Percentiles rank a stretch among this genome's conserved stretches.
phyloP scores from a whole-genome alignment of 2,888 invertebrate species.

The Epinotia bilunana region DNA sequence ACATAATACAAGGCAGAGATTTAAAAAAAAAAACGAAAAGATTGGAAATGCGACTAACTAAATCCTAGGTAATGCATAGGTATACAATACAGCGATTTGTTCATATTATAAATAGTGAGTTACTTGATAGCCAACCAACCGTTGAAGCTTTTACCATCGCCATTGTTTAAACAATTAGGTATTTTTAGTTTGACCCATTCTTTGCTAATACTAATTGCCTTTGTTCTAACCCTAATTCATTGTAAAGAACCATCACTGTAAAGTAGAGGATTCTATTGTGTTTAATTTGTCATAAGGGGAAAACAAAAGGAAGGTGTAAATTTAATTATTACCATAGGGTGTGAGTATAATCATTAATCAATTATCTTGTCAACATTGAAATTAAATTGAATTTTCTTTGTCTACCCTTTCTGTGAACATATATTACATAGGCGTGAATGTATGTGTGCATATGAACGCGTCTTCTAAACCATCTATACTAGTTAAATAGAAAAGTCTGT shows the following conservation, averaged over 20 bases:
- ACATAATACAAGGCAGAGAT: too few relatives aligned
- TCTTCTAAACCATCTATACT: too few relatives aligned
- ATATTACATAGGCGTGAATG: too few relatives aligned
- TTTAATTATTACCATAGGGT: not conserved
- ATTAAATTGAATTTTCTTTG: too few relatives aligned
- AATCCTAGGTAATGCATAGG: too few relatives aligned
- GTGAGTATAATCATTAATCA: not conserved
- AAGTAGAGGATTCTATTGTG: slow-evolving; percentile 16
- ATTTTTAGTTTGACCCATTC: not conserved
- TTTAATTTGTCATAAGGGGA: not conserved
- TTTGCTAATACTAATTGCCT: slow-evolving; percentile 8
- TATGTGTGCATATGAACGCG: too few relatives aligned
- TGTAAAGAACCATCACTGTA: slow-evolving; percentile 4
- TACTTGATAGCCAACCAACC: not conserved
- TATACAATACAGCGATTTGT: too few relatives aligned
- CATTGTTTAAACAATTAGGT: slow-evolving; percentile 13
- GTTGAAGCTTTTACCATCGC: not conserved
- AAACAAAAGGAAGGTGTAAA: not conserved
- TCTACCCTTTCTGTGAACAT: too few relatives aligned
- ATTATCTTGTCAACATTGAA: not conserved
- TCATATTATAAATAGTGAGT: not conserved
- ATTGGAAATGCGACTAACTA: too few relatives aligned
- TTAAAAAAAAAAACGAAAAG: too few relatives aligned
- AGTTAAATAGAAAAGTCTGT: too few relatives aligned
- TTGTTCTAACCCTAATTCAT: slow-evolving; percentile 19